Evolutionary conservation across 1,140 invertebrate genomes (phyloP).

Genomic region (Cherax destructor): DNA sequence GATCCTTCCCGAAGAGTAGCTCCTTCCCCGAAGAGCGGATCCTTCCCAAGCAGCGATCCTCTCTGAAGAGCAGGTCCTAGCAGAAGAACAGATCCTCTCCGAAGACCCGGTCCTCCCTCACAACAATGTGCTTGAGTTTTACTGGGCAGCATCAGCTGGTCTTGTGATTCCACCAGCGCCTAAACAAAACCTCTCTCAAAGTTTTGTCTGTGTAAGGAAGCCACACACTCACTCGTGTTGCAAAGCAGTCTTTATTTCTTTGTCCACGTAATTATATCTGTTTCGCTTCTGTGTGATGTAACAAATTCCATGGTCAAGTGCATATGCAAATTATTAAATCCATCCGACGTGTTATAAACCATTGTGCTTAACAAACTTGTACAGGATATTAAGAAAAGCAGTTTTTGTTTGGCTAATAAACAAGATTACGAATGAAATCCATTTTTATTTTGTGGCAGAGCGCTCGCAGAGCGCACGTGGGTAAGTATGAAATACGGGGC

Average conservation of each 20-base stretch:
- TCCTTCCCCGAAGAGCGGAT: too few species aligned
- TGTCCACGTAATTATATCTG: too few species aligned
- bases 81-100: too few species aligned
- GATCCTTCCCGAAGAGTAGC: too few species aligned
- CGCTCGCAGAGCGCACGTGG: constrained; percentile 45
- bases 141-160: background rate
- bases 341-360: background rate
- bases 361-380: background rate
- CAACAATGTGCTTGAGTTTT: too few species aligned
- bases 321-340: background rate
- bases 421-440: constrained; percentile 52
- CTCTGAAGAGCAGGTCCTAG: too few species aligned
- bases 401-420: constrained; percentile 26
- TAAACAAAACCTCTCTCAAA: constrained; percentile 26
- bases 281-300: too few species aligned
- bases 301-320: background rate
- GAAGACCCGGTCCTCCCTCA: too few species aligned
- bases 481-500: constrained; percentile 64
- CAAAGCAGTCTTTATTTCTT: too few species aligned
- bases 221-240: constrained; percentile 3
- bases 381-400: background rate
- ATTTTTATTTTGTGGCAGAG: constrained; percentile 32
- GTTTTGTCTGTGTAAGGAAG: constrained; percentile 1
- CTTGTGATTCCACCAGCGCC: background rate
- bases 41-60: too few species aligned